Evolutionary conservation across 2,113 vertebrate species (phyloP).

Genomic region (Corythaeola cristata): DNA sequence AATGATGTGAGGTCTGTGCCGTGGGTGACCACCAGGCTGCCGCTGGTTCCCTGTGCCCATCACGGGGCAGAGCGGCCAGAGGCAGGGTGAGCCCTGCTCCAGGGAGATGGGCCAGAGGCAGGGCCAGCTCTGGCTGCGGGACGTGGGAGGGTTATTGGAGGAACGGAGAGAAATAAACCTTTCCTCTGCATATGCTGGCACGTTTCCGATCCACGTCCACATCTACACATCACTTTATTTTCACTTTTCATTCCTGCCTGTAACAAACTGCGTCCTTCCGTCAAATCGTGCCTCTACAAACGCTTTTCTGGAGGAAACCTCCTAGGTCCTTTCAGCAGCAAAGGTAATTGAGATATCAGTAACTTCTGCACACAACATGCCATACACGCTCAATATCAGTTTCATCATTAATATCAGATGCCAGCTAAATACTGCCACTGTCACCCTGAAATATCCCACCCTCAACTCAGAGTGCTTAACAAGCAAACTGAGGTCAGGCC

Average conservation of each 20-base stretch:
- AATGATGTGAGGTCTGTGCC: neutral
- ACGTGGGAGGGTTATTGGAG: neutral
- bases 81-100: neutral
- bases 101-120: neutral
- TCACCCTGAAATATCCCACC: slow-evolving; percentile 68
- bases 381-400: neutral
- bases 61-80: neutral
- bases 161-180: neutral
- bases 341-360: slow-evolving; percentile 48
- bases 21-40: too few species aligned
- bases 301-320: neutral
- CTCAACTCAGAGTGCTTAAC: slow-evolving; percentile 16
- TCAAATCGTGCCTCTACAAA: neutral
- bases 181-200: neutral
- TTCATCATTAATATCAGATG: slow-evolving; percentile 38
- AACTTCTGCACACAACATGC: slow-evolving; percentile 1
- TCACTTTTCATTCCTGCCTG: neutral
- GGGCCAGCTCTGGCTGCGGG: neutral
- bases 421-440: slow-evolving; percentile 52
- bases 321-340: neutral
- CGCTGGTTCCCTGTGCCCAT: neutral
- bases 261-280: neutral
- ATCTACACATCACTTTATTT: neutral
- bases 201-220: neutral
- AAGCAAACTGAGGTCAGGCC: slow-evolving; percentile 27